Base-by-base conservation (phyloP, 53 echinoderm and acorn worm species). In the Echinarachnius parma region DNA sequence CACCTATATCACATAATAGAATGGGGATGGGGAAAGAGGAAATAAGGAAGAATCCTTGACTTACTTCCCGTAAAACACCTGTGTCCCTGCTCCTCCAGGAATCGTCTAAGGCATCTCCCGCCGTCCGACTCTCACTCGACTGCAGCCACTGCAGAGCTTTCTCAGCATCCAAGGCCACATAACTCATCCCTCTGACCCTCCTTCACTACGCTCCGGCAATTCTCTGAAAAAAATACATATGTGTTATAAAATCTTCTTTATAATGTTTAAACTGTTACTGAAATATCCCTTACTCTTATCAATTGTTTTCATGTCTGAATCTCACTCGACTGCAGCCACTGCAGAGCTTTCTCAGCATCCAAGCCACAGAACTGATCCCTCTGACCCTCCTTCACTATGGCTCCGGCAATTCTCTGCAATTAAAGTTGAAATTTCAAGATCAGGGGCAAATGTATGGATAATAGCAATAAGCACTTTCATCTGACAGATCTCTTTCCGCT, bases 41-140 rank as follows among this genome's bases (percentile, higher is more conserved):
- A 39, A 39, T 13, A 39, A 39, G 42, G 13, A 39, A 50, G 19
- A 20, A 4, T 23, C 24, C 11, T 32, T 28, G 19, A 27, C 58
- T 19, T 36, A 81, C 86, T 68, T 86, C 86, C 29, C 81, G 75
- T 24, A 86, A n/a, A 66, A 32, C 86, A 86, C 11, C 86, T 49
- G 46, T 86, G 86, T 9, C 86, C 86, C 21, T 86, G 86, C 20
- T 75, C 21, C 33, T 76, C 48, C 11, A 86, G 45, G 52, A 86
- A 86, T 23, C 60, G 35, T 25, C 34, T 48, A 86, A 86, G 65
- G 59, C 60, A 1, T 16, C 31, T 0, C 86, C 86, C 2, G 86
- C 86, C 15, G 80, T 55, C 13, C 49, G 58, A 46, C 86, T 80
- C 20, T 81, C 64, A 21, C 21, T 2, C 9, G 66, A 65, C 52